Evolutionary conservation across 2,888 invertebrate species (phyloP), one percentile per base, ranked within the genome.

Genomic region (Dicyrtoma fusca): DNA sequence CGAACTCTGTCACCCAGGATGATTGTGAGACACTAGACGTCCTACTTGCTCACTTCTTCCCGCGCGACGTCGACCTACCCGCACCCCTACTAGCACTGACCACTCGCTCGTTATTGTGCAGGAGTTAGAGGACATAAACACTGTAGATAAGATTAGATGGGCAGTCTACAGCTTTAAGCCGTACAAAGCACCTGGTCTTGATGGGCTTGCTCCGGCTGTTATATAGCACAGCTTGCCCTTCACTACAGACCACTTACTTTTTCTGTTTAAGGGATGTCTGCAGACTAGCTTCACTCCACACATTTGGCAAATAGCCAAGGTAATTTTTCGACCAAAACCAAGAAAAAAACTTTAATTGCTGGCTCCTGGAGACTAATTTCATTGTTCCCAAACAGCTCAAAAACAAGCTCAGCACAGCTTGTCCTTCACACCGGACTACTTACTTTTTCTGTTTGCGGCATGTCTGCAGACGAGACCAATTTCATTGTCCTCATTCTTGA

Each of bases 251-350:
- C 19, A 42, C 13, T 55, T 74, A 1, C 3, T 6, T 0, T 13
- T 17, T 14, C 14, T 74, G 3, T 66, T 23, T 14, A 63, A 23
- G 13, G 51, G 62, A 0, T 71, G 74, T 55, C 19, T 74, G 10
- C 21, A 1, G 13, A 42, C 23, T 1, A 71, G 71, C 6, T 71
- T 44, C 45, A 47, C 53, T 10, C 71, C 71, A 1, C 6, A 10
- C 13, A 17, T 4, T 1, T 71, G 71, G 64, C 14, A 68, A 11
- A 11, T 23, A 10, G 23, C 42, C 13, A 49, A 26, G 42, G 69
- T 73, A 0, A 49, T 72, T 13, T 76, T 77, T 51, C 14, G 75
- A 4, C 73, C 72, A 5, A 77, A 76, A 68, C 74, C 75, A 3
- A 70, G 70, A 5, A 75, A 72, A 19, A 65, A 34, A 66, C 42